Evolutionary conservation across 1,140 invertebrate species (phyloP), one percentile per base, ranked within the genome.

Genomic region (Maconellicoccus hirsutus): DNA sequence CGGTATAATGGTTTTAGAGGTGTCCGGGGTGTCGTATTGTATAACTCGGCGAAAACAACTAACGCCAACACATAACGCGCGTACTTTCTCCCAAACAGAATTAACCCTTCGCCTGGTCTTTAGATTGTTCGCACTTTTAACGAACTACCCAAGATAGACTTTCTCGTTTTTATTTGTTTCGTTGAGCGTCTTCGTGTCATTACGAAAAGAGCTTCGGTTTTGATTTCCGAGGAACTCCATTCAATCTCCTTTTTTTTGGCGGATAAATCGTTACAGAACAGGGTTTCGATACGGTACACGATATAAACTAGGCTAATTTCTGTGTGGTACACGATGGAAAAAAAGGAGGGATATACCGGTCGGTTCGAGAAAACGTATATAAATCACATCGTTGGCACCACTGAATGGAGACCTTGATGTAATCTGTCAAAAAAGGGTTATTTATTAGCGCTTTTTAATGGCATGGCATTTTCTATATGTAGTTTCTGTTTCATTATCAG

Each of bases 11-110:
- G 61, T 66, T 66, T 66, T 66, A 66, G 61, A 66, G 61, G 61
- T 66, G 61, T 66, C 61, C 61, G 61, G 61, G 61, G 61, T 66
- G 61, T 66, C 61, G 61, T 66, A 66, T 26, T 23, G 61, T 66
- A 66, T 66, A 66, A 66, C 61, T 66, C 61, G 61, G 61, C 61
- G 61, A 66, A 66, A 66, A 66, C 61, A 66, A 66, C 61, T 66
- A 66, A 66, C 61, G 61, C 61, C 61, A 66, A 66, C 61, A 66
- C 25, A 66, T 23, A 66, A 23, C 25, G 25, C 21, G 61, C 25
- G 61, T 25, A 66, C 61, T 23, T 66, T 66, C 61, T 66, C 61
- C 61, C 61, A 66, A 66, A 66, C 61, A 66, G 61, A 66, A 66
- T 66, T 66, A 66, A 66, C 61, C 22, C 61, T 66, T 25, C 61